Base-by-base conservation (phyloP, 1,140 invertebrate genomes). In the Hormaphis cornu region DNA sequence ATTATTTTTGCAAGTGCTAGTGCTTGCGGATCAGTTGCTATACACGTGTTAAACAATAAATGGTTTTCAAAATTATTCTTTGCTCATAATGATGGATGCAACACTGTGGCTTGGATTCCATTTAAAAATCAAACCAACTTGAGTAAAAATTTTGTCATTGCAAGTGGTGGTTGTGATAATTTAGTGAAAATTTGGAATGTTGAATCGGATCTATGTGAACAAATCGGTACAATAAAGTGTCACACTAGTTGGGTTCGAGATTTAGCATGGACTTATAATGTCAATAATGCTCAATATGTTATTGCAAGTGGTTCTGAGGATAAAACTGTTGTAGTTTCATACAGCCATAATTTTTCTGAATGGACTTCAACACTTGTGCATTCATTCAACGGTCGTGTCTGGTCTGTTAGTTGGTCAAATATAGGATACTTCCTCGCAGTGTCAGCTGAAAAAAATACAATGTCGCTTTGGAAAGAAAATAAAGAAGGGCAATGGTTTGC, bases 211-310 rank as follows among this genome's bases (percentile, higher is more conserved):
- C 84, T 90, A 73, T 98, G 95, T 93, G 80, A 89, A 0, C 91
- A 97, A 79, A 95, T 97, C 76, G 87, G 86, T 71, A 91, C 92
- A 77, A 78, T 99, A 1, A 93, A 97, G 79, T 90, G 90, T 72
- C 97, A 99, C 78, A 93, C 90, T 71, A 95, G 98, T 80, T 99
- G 96, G 95, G 94, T 98, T 14, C 81, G 96, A 70, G 95, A 98
- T 80, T 95, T 98, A 3, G 94, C 95, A 8, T 99, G 97, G 97
- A 93, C 95, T 18, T 96, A 95, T 14, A 93, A 91, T 9, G 86
- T 95, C 72, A 93, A 93, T 8, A 80, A 94, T 30, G 85, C 88
- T 2, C 83, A 87, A 70, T 89, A 87, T 69, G 86, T 91, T 70
- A 92, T 99, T 74, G 97, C 95, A 0, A 95, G 90, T 50, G 97